Evolutionary conservation across 92 coral and sea anemone genomes (phyloP), one percentile per base, ranked within the genome.

Genomic region (Epizoanthus stellaris): DNA sequence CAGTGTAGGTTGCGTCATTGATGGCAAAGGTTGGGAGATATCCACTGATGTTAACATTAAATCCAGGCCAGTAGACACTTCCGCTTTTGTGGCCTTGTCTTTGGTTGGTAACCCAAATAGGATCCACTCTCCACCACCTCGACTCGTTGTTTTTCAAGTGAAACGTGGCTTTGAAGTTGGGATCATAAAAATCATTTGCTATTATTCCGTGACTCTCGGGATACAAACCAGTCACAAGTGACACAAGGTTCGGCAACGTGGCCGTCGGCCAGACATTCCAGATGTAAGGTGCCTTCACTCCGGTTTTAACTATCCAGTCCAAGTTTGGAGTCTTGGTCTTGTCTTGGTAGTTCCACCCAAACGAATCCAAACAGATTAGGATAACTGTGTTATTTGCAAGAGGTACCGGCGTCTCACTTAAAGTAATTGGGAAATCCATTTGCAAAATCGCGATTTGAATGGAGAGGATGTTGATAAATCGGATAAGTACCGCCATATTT

Each of bases 151-250:
- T 90, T 69, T 84, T 87, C 85, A 86, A 81, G 61, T 61, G 85
- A 85, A 95, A 95, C 7, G 43, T 1, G 21, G 88, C 91, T 17
- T 86, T 82, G 57, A 89, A 87, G 20, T 59, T 86, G 4, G 98
- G 98, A 86, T 95, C 98, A 72, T 89, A 91, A 90, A 94, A 91
- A 39, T 84, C 66, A 69, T 93, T 91, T 12, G 34, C 25, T n/a
- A 95, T 67, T n/a, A 95, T 73, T 54, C 98, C 98, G 68, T 95
- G 98, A 34, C 91, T 89, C 53, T 95, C 98, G 49, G 98, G 97
- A 75, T 89, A 95, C 39, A 95, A 65, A 12, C 98, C 98, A 7
- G 98, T 95, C 11, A 88, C 94, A 66, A 95, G 85, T 19, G 92
- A 79, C 76, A 93, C 90, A 16, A 89, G 93, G 70, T 93, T 95